These are phyloP conservation scores for Labrus mixtus DNA, from an alignment of 2,113 vertebrate species.

Conservation along the genomic window DNA sequence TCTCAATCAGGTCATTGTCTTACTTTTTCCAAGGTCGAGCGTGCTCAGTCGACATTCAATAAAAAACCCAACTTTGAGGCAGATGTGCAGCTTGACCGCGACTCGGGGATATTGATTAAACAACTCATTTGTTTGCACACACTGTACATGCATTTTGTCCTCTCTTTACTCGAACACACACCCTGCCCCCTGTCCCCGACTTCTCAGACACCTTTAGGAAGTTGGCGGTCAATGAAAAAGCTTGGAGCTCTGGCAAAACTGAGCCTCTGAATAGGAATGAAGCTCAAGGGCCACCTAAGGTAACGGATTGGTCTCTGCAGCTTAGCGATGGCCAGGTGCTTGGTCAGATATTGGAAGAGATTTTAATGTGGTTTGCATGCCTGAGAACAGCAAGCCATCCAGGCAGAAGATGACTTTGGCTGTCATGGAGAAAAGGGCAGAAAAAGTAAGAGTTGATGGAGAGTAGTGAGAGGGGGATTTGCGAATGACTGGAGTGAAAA, in stretches of 20 bases:
- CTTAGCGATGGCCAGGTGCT: constrained; percentile 68
- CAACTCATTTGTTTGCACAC: constrained; percentile 32
- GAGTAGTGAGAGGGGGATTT: constrained; percentile 27
- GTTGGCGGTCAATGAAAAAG: constrained; percentile 36
- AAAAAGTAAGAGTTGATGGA: constrained; percentile 22
- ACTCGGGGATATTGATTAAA: constrained; percentile 26
- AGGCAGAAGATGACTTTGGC: constrained; percentile 31
- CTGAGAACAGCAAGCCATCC: constrained; percentile 46
- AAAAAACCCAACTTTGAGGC: constrained; percentile 4
- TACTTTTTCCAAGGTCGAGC: constrained; percentile 62
- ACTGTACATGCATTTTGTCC: constrained; percentile 1
- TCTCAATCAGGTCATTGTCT: constrained; percentile 76
- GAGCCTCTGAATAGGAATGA: constrained; percentile 55
- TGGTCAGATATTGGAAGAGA: constrained; percentile 72
- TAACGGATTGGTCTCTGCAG: constrained; percentile 71
- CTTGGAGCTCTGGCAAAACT: constrained; percentile 37
- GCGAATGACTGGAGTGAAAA: constrained; percentile 43
- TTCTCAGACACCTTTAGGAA: constrained; percentile 25
- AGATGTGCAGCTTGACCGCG: not conserved
- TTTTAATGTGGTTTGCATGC: constrained; percentile 74
- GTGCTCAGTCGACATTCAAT: constrained; percentile 19
- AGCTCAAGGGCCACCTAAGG: constrained; percentile 55
- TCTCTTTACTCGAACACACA: constrained; percentile 1
- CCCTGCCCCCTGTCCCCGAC: not conserved
- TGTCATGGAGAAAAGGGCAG: not conserved